phyloP scores from a whole-genome alignment of 1,140 invertebrate species.

The Eumaeus atala region DNA sequence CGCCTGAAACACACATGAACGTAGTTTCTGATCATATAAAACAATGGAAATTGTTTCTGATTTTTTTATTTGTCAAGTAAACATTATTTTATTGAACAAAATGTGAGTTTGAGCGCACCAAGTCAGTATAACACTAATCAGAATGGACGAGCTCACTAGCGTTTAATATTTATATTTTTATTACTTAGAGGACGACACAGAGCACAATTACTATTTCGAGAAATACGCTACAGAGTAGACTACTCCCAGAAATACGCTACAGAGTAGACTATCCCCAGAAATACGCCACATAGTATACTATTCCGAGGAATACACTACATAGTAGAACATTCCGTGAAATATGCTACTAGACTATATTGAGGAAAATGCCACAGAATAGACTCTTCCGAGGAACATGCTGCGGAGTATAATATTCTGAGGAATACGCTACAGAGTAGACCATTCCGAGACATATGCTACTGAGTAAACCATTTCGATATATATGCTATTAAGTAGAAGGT shows the following conservation, averaged over 20 bases:
- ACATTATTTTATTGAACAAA: slow-evolving; percentile 6
- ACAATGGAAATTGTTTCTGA: not conserved
- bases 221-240: not conserved
- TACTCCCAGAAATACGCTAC: not conserved
- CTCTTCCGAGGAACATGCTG: too few species aligned
- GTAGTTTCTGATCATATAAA: not conserved
- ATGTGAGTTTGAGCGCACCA: not conserved
- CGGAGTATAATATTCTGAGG: not conserved
- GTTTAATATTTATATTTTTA: not conserved
- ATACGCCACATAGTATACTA: not conserved
- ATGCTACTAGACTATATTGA: too few species aligned
- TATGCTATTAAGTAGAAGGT: not conserved
- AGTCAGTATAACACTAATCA: not conserved
- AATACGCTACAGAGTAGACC: not conserved
- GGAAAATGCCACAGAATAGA: too few species aligned
- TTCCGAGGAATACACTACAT: not conserved
- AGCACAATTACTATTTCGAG: not conserved
- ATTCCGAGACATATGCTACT: not conserved
- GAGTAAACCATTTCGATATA: not conserved
- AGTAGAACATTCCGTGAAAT: not conserved
- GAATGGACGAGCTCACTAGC: not conserved
- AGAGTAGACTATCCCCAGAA: not conserved
- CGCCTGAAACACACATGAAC: not conserved
- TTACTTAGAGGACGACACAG: not conserved
- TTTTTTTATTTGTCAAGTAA: slow-evolving; percentile 1